phyloP scores from a whole-genome alignment of 2,797 vertebrate genomes.

The Falco peregrinus region DNA sequence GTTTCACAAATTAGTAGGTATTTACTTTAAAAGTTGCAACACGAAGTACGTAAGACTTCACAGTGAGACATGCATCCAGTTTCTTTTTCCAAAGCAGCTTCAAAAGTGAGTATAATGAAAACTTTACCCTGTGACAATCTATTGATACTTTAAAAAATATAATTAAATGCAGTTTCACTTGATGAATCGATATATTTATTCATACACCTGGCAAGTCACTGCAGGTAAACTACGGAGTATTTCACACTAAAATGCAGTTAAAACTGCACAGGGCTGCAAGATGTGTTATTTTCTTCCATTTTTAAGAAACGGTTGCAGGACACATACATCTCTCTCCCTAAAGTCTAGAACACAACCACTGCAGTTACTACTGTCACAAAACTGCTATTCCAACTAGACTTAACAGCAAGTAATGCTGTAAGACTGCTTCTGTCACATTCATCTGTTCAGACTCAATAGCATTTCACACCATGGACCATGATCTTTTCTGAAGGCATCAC shows the following conservation, averaged over 20 bases:
- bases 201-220: neutral
- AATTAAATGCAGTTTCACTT: neutral
- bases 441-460: slow-evolving; percentile 3
- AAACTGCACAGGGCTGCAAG: neutral
- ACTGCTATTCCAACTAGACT: neutral
- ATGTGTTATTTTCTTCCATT: neutral
- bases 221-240: neutral
- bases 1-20: neutral
- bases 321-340: neutral
- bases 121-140: neutral
- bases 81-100: neutral
- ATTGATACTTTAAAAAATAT: neutral
- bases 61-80: neutral
- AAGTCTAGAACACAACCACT: neutral
- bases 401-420: neutral
- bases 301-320: neutral
- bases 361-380: neutral
- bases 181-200: neutral
- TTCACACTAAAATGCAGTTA: neutral
- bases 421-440: neutral
- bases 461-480: slow-evolving; percentile 25
- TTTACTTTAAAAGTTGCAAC: neutral
- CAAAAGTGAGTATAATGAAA: neutral
- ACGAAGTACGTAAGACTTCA: neutral
- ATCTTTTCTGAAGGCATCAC: slow-evolving; percentile 39